Conservation (phyloP, 2,113 vertebrate species). For the Manacus vitellinus region DNA sequence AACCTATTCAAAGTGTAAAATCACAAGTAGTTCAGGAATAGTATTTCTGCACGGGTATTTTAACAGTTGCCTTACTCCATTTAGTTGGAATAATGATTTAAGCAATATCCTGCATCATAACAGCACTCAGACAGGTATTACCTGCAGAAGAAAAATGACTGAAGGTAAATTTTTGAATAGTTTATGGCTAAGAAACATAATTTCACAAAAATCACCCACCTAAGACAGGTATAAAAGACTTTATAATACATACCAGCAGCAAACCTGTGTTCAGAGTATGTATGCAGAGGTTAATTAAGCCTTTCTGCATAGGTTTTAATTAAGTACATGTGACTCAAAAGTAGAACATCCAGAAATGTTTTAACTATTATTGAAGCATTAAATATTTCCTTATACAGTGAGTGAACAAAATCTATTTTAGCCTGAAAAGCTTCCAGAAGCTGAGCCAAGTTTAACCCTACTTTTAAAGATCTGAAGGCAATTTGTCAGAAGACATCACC, state of each 20-base stretch:
- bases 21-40: neutral
- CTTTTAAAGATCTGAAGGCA: slow-evolving; percentile 26
- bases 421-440: neutral
- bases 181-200: neutral
- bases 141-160: neutral
- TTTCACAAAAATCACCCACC: neutral
- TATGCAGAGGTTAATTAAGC: neutral
- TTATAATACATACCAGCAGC: neutral
- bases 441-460: slow-evolving; percentile 2
- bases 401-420: neutral
- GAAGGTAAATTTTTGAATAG: neutral
- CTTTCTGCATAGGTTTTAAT: neutral
- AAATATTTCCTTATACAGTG: neutral
- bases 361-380: neutral
- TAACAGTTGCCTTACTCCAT: neutral
- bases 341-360: neutral
- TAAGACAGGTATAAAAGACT: neutral
- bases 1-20: neutral
- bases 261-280: neutral
- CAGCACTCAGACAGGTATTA: neutral
- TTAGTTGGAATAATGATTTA: neutral
- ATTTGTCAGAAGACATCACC: slow-evolving; percentile 5
- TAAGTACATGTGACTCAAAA: neutral
- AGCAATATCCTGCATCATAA: neutral
- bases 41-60: neutral